A percentile compares a stretch with the other conserved stretches of the same genome.
These are phyloP conservation scores for Pteromalus puparum DNA, from an alignment of 1,140 invertebrate genomes.

Conservation along the genomic window DNA sequence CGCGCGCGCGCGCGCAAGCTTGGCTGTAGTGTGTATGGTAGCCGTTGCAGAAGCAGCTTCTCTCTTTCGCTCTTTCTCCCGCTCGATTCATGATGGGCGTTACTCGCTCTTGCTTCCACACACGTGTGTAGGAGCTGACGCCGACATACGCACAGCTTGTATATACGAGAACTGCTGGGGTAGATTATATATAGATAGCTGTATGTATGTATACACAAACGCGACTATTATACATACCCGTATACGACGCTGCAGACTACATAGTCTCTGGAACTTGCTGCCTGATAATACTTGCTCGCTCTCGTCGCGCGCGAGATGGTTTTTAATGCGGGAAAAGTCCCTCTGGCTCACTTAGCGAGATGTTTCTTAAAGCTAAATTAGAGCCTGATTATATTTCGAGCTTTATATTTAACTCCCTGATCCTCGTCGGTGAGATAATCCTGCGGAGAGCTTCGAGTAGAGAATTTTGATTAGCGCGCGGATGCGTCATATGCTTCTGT, in stretches of 20 bases:
- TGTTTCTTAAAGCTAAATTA: neutral
- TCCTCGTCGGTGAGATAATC: neutral
- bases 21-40: conserved; percentile 4
- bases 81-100: conserved; percentile 36
- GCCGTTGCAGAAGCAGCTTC: conserved; percentile 18
- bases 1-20: neutral
- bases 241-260: neutral
- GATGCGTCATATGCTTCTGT: no score
- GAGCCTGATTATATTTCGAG: neutral
- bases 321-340: conserved; percentile 7
- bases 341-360: neutral
- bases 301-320: neutral
- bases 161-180: neutral
- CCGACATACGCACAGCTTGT: neutral
- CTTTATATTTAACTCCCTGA: neutral
- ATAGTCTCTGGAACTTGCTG: no score
- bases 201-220: conserved; percentile 16
- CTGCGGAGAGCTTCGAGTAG: neutral
- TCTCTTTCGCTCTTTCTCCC: neutral
- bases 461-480: neutral
- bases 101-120: conserved; percentile 6
- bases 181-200: conserved; percentile 13
- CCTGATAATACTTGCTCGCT: no score
- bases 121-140: conserved; percentile 26
- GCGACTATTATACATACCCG: conserved; percentile 42